Conservation (phyloP, 2,888 invertebrate genomes). For the Oscheius sp. region DNA sequence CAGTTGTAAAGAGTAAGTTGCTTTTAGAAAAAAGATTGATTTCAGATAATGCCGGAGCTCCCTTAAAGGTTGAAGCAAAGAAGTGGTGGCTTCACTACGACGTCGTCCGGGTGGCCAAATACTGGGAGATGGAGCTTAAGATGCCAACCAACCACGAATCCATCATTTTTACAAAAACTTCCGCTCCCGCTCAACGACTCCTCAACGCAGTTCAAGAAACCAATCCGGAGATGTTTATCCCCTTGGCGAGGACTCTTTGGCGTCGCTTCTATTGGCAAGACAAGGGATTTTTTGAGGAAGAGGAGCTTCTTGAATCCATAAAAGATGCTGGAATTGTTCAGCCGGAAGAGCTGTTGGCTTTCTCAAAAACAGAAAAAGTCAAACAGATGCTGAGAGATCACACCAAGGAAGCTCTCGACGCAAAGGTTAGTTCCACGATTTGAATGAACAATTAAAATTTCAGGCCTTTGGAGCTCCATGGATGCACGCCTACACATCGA, state of each 20-base stretch:
- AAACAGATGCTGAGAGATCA: conserved; percentile 13
- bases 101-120: conserved; percentile 10
- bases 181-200: conserved; percentile 4
- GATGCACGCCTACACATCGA: conserved; percentile 14
- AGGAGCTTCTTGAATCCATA: conserved; percentile 15
- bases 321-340: background rate
- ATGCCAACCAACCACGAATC: conserved; percentile 17
- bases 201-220: background rate
- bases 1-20: conserved; percentile 21
- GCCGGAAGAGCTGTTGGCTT: background rate
- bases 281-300: conserved; percentile 20
- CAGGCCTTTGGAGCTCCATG: conserved; percentile 31
- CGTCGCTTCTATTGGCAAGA: conserved; percentile 7
- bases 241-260: conserved; percentile 18
- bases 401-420: conserved; percentile 19
- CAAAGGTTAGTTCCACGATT: background rate
- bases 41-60: conserved; percentile 25
- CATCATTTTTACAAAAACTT: background rate
- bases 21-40: background rate
- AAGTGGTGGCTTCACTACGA: conserved; percentile 9
- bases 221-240: background rate
- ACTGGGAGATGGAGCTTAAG: conserved; percentile 6
- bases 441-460: background rate
- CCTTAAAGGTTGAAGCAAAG: conserved; percentile 7
- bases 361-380: conserved; percentile 12